Conservation (phyloP, 2,888 invertebrate species). For the Rhyacophila evoluta region DNA sequence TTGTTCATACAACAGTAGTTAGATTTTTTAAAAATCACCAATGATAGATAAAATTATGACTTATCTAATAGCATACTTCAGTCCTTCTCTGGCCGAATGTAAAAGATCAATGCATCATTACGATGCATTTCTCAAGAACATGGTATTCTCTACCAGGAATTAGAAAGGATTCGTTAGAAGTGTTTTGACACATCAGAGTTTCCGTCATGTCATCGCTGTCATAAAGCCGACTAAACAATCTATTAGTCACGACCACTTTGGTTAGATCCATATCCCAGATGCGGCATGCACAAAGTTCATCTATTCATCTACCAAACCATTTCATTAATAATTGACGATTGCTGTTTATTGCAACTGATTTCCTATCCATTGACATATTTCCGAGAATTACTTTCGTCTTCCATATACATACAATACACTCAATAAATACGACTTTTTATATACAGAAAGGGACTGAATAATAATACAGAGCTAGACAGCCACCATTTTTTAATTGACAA, state of each 20-base stretch:
- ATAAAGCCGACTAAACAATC: not conserved
- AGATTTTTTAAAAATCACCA: too few relatives aligned
- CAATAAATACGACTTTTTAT: too few relatives aligned
- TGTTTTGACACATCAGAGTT: conserved; percentile 1
- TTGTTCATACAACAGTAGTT: too few relatives aligned
- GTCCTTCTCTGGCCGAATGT: not conserved
- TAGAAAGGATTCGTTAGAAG: conserved; percentile 18
- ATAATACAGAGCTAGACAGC: too few relatives aligned
- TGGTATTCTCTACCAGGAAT: not conserved
- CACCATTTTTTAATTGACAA: too few relatives aligned
- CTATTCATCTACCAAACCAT: not conserved
- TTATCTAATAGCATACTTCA: not conserved
- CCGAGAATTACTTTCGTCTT: too few relatives aligned
- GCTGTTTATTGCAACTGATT: too few relatives aligned
- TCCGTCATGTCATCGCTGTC: conserved; percentile 16
- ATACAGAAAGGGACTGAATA: too few relatives aligned
- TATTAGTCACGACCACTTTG: not conserved
- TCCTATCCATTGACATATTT: too few relatives aligned
- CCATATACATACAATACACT: too few relatives aligned
- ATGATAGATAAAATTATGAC: not conserved
- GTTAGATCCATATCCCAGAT: not conserved
- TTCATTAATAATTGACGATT: too few relatives aligned
- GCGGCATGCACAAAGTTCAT: not conserved
- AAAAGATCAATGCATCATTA: conserved; percentile 1
- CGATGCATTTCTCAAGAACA: not conserved